Base-by-base conservation (phyloP, 2,888 invertebrate species). In the Brenthis hecate region DNA sequence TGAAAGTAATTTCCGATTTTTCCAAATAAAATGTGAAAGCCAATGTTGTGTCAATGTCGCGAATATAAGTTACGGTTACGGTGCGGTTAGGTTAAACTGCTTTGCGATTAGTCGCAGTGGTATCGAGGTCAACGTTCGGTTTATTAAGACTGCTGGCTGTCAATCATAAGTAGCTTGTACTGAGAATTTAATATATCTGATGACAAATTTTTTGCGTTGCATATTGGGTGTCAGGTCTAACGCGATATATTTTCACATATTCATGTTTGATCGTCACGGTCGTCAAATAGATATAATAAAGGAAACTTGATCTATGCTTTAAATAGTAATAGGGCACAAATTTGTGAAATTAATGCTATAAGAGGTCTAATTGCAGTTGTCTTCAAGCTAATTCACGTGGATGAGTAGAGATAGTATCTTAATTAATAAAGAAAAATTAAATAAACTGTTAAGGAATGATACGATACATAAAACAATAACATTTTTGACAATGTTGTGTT, bases 1-100 rank as follows among this genome's bases (percentile, higher is more conserved):
- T 72, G 74, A 74, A 75, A 75, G 74, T 73, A 67, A 64, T 65
- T 67, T 65, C 23, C 61, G 23, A 62, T 69, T 63, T 76, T 78
- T 70, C 70, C 57, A 71, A 66, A 57, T 71, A 65, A 55, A 65
- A 73, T 67, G 65, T 65, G 63, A 65, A 71, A 71, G 54, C 43
- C 36, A 65, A 56, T 66, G 65, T 67, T 56, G 58, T 56, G 64
- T 70, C 67, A 67, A 60, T 70, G 70, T 63, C 64, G 60, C 50
- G 50, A 56, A 56, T 36, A 63, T 56, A 56, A 19, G 56, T 53
- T 65, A 58, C 43, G 51, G 23, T 55, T 57, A 53, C 51, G 57
- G 51, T 51, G 47, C 66, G 66, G 54, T 66, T 32, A 8, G 60
- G 48, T 69, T 56, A 53, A 53, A 47, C 47, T 19, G 32, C 19